A percentile compares a stretch with the other conserved stretches of the same genome.
Conservation (phyloP, 2,888 invertebrate genomes). For the Drosophila acutilabella region DNA sequence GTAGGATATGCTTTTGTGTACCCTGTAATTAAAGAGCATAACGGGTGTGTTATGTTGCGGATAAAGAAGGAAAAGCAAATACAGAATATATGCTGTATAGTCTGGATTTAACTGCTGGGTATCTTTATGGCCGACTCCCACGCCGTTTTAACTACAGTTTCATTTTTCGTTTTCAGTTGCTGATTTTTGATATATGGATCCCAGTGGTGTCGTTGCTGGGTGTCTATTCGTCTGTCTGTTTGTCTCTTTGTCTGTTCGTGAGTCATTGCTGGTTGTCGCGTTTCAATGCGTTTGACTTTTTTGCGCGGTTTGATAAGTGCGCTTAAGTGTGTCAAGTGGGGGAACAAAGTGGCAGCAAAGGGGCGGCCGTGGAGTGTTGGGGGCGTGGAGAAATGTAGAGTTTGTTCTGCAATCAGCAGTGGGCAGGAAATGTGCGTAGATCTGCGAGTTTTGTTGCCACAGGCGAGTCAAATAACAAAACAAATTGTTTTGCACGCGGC, state of each 20-base stretch:
- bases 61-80: too few species aligned
- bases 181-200: conserved; percentile 77
- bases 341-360: conserved; percentile 31
- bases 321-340: conserved; percentile 65
- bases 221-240: conserved; percentile 39
- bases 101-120: neutral
- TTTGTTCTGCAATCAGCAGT: conserved; percentile 66
- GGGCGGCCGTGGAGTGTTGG: neutral
- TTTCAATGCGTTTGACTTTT: conserved; percentile 75
- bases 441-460: conserved; percentile 55
- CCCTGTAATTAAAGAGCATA: neutral
- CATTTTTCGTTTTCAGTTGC: conserved; percentile 57
- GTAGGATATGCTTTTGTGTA: neutral
- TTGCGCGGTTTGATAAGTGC: conserved; percentile 64
- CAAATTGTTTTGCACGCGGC: conserved; percentile 36
- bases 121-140: neutral
- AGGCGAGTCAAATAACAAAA: conserved; percentile 43
- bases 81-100: too few species aligned
- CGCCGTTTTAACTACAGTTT: neutral
- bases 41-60: neutral
- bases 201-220: conserved; percentile 64
- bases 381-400: neutral
- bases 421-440: conserved; percentile 69
- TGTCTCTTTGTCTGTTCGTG: conserved; percentile 56
- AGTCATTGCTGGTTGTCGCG: conserved; percentile 64